Conservation (phyloP, 2,797 vertebrate genomes). For the Chelidonichthys spinosus region DNA sequence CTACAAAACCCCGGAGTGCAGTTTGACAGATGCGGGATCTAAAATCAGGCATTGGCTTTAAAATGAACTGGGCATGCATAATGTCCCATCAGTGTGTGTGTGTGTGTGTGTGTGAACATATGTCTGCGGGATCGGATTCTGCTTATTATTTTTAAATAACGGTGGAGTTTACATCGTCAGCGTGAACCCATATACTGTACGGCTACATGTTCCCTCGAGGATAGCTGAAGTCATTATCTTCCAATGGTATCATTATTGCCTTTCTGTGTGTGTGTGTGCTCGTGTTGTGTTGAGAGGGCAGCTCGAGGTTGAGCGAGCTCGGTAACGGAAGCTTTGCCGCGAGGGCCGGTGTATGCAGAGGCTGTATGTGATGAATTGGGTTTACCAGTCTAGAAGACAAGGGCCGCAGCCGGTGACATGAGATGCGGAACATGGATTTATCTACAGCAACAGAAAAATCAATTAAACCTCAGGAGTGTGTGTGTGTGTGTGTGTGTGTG, state of each 20-base stretch:
- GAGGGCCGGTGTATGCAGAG: slow-evolving; percentile 30
- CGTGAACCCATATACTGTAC: slow-evolving; percentile 5
- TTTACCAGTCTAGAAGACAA: slow-evolving; percentile 72
- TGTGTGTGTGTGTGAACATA: neutral
- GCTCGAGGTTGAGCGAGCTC: slow-evolving; percentile 54
- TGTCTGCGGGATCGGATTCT: slow-evolving; percentile 18
- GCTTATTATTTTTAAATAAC: slow-evolving; percentile 42
- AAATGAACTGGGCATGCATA: slow-evolving; percentile 6
- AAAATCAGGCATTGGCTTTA: slow-evolving; percentile 25
- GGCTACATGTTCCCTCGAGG: slow-evolving; percentile 15
- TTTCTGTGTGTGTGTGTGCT: slow-evolving; percentile 2
- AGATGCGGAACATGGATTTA: slow-evolving; percentile 74
- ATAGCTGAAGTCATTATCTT: slow-evolving; percentile 36
- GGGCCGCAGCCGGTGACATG: slow-evolving; percentile 72
- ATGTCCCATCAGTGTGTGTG: slow-evolving; percentile 11
- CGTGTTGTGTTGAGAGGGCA: slow-evolving; percentile 47
- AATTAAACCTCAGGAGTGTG: slow-evolving; percentile 57
- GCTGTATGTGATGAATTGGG: slow-evolving; percentile 78
- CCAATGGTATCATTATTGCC: neutral
- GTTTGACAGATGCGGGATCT: slow-evolving; percentile 41
- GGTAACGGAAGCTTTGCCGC: slow-evolving; percentile 14
- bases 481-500: slow-evolving; percentile 21
- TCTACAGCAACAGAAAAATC: slow-evolving; percentile 72
- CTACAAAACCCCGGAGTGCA: slow-evolving; percentile 12
- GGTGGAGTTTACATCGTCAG: slow-evolving; percentile 10